Evolutionary conservation across 2,888 invertebrate species (phyloP).

Genomic region (Rotaria macrura): DNA sequence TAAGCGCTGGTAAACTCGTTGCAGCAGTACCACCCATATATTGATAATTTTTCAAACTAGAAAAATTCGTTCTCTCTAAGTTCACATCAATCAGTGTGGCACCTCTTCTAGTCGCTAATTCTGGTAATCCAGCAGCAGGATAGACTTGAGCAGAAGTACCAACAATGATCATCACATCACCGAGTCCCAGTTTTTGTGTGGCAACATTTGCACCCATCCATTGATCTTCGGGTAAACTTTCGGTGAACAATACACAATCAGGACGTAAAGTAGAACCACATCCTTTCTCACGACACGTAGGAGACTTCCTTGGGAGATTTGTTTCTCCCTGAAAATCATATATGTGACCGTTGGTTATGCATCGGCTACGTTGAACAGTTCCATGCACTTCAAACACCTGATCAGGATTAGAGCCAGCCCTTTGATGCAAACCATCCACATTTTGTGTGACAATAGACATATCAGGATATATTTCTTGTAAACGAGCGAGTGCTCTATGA

Average conservation of each 20-base stretch:
- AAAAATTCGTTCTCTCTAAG: background rate
- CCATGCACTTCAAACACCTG: background rate
- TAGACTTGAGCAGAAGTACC: background rate
- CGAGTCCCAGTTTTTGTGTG: background rate
- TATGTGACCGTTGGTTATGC: background rate
- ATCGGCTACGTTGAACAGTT: background rate
- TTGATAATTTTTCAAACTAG: background rate
- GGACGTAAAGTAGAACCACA: background rate
- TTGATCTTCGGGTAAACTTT: background rate
- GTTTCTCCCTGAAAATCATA: background rate
- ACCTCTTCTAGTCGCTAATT: background rate
- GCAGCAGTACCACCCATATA: background rate
- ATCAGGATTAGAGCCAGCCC: conserved; percentile 54
- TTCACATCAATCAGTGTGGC: background rate
- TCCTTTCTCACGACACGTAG: background rate
- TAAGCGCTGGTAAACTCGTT: background rate
- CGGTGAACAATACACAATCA: background rate
- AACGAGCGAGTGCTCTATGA: background rate
- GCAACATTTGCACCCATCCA: background rate
- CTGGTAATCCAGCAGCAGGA: background rate
- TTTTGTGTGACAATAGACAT: conserved; percentile 59
- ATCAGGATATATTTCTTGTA: conserved; percentile 31
- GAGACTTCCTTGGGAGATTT: background rate
- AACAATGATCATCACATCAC: background rate
- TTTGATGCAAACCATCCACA: conserved; percentile 58